Base-by-base conservation (phyloP, 2,888 invertebrate species). In the Cynaeus angustus region DNA sequence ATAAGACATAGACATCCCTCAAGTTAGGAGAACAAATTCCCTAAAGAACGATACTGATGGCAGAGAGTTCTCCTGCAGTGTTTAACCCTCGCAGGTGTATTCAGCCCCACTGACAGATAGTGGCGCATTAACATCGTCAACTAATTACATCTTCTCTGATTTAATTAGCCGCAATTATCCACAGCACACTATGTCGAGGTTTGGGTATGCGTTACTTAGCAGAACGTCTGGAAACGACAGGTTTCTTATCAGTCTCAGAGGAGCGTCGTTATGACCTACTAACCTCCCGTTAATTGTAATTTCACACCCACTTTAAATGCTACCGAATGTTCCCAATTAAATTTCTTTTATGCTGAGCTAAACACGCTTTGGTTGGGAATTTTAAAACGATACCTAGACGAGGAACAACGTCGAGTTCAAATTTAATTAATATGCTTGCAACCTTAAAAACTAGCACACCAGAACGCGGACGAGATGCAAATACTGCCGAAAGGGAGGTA, bases 121-220 rank as follows among this genome's bases (percentile, higher is more conserved):
- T 75, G 75, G 65, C 73, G 72, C 75, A 77, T 78, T 77, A 77
- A 71, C 75, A 76, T 74, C 76, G 71, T 75, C 76, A 72, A 72
- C 77, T 78, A 78, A 79, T 78, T 77, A 74, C 79, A 67, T 72
- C 76, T 76, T 72, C 73, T 76, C 74, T 74, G 76, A 77, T 79
- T 77, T 79, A 79, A 79, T 79, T 77, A 79, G 75, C 72, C 74
- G 75, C 76, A 79, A 78, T 79, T 78, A 79, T 79, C 77, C 72
- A 66, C 70, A 64, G 65, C 74, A 68, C 73, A 74, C 72, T 70
- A 70, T 65, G 69, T 70, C 68, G 70, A 56, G 70, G 70, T 73
- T 64, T 30, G 61, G 68, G 62, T 62, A 67, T 72, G 72, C 68
- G 72, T 75, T 73, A 73, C 70, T 62, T 66, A 38, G 70, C 68